phyloP scores from a whole-genome alignment of 2,113 vertebrate genomes.

The Ancistrus triradiatus region DNA sequence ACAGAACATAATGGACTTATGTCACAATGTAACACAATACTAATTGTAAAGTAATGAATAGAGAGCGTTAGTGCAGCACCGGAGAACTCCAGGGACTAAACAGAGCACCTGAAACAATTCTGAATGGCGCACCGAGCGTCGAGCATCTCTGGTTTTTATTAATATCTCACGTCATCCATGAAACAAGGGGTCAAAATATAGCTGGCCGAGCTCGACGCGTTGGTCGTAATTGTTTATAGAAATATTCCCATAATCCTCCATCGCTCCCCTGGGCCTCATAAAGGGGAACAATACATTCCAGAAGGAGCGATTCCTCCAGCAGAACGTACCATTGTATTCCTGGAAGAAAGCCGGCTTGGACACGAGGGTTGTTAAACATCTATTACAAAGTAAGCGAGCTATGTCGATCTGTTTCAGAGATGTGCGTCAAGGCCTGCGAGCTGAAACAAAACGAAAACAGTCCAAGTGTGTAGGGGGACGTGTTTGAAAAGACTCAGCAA shows the following conservation, averaged over 20 bases:
- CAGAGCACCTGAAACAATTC: conserved; percentile 42
- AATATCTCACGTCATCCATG: conserved; percentile 50
- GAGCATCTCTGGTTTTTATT: conserved; percentile 48
- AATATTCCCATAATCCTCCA: conserved; percentile 51
- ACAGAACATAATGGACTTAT: no score
- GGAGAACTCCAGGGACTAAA: conserved; percentile 23
- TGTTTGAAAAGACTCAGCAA: conserved; percentile 26
- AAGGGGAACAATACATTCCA: conserved; percentile 50
- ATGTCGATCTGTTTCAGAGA: conserved; percentile 20
- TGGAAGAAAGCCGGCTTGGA: conserved; percentile 36
- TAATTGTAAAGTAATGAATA: conserved; percentile 34
- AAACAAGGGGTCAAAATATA: conserved; percentile 44
- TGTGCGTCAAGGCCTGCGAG: conserved; percentile 19
- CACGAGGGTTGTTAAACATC: conserved; percentile 37
- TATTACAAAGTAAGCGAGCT: conserved; percentile 28
- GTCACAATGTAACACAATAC: conserved; percentile 8
- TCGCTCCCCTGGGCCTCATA: conserved; percentile 42
- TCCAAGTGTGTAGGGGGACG: conserved; percentile 3
- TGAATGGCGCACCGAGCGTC: conserved; percentile 25
- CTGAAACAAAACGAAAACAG: conserved; percentile 24
- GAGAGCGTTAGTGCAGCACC: conserved; percentile 10
- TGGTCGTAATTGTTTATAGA: conserved; percentile 53
- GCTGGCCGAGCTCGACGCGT: conserved; percentile 31
- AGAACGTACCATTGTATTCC: conserved; percentile 45
- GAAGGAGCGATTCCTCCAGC: conserved; percentile 45